Evolutionary conservation across 2,888 invertebrate species (phyloP).

Genomic region (Brachyptera putata): DNA sequence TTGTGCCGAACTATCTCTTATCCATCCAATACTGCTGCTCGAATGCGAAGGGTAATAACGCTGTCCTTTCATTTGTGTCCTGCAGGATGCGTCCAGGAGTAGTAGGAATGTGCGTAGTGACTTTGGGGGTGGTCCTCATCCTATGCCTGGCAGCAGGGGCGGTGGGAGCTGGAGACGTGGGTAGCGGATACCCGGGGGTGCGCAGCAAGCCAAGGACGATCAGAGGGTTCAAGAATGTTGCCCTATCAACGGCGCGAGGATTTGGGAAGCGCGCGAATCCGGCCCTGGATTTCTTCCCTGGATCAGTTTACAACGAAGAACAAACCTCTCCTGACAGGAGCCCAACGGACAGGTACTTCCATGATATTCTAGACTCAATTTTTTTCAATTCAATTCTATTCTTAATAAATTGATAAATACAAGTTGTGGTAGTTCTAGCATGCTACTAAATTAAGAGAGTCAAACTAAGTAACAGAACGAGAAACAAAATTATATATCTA

Average conservation of each 20-base stretch:
- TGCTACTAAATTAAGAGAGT: too few species aligned
- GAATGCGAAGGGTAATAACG: too few species aligned
- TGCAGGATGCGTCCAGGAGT: conserved; percentile 6
- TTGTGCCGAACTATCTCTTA: too few species aligned
- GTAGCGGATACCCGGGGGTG: conserved; percentile 17
- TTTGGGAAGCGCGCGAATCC: conserved; percentile 55
- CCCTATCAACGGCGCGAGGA: conserved; percentile 58
- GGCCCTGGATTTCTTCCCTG: neutral
- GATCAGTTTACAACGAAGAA: neutral
- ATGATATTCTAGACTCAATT: too few species aligned
- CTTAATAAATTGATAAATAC: too few species aligned
- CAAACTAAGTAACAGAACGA: too few species aligned
- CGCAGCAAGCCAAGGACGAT: conserved; percentile 51
- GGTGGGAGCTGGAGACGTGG: conserved; percentile 1
- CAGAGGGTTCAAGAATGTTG: conserved; percentile 60
- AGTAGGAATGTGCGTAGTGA: conserved; percentile 8
- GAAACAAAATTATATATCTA: too few species aligned
- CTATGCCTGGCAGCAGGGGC: conserved; percentile 1
- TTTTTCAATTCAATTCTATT: too few species aligned
- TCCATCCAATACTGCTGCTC: too few species aligned
- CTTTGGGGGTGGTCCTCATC: conserved; percentile 4
- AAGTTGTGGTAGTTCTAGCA: too few species aligned
- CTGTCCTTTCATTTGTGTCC: too few species aligned
- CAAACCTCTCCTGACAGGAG: too few species aligned
- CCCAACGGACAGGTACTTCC: neutral